These are phyloP conservation scores for Caerostris darwini DNA, from an alignment of 1,140 invertebrate species.

Conservation along the genomic window DNA sequence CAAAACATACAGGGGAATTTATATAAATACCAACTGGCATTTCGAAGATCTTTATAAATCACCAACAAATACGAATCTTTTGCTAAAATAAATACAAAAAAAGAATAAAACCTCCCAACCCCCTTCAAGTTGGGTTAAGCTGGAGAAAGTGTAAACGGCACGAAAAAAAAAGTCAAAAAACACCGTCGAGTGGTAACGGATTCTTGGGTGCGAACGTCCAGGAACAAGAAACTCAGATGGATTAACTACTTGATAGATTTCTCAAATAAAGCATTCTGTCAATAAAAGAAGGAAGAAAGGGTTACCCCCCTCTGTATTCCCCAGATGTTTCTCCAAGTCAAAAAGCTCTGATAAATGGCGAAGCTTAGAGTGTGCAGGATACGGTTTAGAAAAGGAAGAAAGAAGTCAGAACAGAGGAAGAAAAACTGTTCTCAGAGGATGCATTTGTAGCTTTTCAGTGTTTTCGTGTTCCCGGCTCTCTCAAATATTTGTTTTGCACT, in stretches of 20 bases:
- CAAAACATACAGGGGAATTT: not conserved
- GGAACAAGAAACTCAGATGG: conserved; percentile 51
- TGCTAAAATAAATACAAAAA: not conserved
- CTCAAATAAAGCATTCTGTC: conserved; percentile 53
- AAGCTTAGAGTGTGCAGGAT: conserved; percentile 36
- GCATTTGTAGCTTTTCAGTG: conserved; percentile 30
- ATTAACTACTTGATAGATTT: conserved; percentile 56
- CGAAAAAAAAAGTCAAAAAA: not conserved
- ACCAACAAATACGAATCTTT: not conserved
- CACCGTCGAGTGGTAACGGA: not conserved
- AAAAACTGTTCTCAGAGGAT: conserved; percentile 37
- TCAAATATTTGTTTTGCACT: conserved; percentile 34
- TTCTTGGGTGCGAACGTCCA: not conserved
- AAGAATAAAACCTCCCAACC: not conserved
- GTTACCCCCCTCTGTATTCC: conserved; percentile 41
- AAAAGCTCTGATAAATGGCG: conserved; percentile 46
- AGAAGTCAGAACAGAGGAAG: conserved; percentile 20
- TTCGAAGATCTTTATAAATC: conserved; percentile 19
- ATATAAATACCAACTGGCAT: not conserved
- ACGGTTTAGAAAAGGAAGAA: conserved; percentile 32
- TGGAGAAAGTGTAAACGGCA: not conserved
- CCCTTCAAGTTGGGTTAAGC: not conserved
- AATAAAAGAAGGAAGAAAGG: conserved; percentile 35
- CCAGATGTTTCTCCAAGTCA: conserved; percentile 50
- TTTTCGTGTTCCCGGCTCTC: not conserved